Evolutionary conservation across 2,797 vertebrate species (phyloP).

Genomic region (Phoxinus dragarum): DNA sequence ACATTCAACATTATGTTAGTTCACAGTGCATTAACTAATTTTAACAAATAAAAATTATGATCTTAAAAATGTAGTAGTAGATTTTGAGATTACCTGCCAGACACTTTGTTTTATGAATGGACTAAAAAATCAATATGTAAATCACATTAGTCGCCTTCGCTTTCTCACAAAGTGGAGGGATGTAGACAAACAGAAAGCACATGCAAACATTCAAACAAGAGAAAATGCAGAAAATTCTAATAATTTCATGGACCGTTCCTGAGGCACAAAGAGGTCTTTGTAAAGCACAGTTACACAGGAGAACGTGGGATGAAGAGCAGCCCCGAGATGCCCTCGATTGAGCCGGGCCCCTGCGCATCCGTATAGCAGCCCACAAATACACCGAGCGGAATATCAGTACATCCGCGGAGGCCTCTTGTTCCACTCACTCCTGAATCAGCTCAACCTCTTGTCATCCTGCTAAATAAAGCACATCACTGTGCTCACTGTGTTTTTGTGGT

Average conservation of each 20-base stretch:
- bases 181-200: constrained; percentile 39
- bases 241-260: constrained; percentile 69
- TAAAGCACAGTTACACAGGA: constrained; percentile 44
- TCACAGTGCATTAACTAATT: too few species aligned
- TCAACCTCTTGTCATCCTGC: constrained; percentile 14
- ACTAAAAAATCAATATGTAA: constrained; percentile 68
- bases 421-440: constrained; percentile 17
- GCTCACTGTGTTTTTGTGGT: neutral
- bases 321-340: neutral
- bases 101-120: constrained; percentile 48
- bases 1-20: too few species aligned
- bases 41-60: too few species aligned
- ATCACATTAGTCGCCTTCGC: constrained; percentile 61
- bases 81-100: neutral
- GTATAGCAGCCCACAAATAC: constrained; percentile 18
- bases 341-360: neutral
- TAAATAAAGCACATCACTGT: constrained; percentile 36
- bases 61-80: neutral
- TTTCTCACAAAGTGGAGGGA: constrained; percentile 2
- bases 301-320: constrained; percentile 1
- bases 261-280: constrained; percentile 75
- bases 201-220: constrained; percentile 35
- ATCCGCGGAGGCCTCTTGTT: neutral
- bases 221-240: constrained; percentile 72
- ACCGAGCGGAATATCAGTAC: constrained; percentile 11